Conservation (phyloP, 1,140 invertebrate species). For the Lasioglossum albipes region DNA sequence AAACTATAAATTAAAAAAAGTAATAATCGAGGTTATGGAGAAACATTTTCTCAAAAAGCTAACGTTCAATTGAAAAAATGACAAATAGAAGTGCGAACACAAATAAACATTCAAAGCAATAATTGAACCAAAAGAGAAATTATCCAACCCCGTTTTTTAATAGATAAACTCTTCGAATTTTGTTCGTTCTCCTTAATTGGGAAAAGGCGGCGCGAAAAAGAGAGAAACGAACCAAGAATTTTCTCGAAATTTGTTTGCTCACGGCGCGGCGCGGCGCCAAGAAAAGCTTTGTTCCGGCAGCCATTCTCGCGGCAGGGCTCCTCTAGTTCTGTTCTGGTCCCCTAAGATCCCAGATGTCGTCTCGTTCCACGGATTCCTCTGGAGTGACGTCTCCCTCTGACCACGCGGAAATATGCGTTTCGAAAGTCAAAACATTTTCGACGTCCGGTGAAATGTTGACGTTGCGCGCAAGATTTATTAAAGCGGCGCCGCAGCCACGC, state of each 20-base stretch:
- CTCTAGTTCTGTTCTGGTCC: constrained; percentile 15
- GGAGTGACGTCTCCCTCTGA: background rate
- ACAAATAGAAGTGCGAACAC: no score
- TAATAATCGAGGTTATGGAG: no score
- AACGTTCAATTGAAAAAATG: no score
- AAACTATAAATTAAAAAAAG: no score
- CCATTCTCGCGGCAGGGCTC: constrained; percentile 6
- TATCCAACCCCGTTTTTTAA: no score
- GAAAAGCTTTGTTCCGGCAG: constrained; percentile 63
- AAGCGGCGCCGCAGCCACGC: background rate
- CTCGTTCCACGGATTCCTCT: constrained; percentile 34
- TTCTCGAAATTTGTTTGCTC: constrained; percentile 51
- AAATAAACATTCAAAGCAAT: no score
- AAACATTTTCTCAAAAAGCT: no score
- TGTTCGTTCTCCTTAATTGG: no score
- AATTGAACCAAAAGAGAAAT: no score
- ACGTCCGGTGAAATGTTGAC: background rate
- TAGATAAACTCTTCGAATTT: no score
- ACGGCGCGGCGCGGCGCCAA: constrained; percentile 51
- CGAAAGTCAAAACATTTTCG: background rate
- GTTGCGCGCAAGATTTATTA: background rate
- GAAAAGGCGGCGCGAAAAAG: background rate
- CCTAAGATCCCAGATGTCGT: constrained; percentile 54
- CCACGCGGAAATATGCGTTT: background rate
- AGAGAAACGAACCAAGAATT: background rate